Evolutionary conservation across 2,797 vertebrate genomes (phyloP).

Genomic region (Sparidentex hasta): DNA sequence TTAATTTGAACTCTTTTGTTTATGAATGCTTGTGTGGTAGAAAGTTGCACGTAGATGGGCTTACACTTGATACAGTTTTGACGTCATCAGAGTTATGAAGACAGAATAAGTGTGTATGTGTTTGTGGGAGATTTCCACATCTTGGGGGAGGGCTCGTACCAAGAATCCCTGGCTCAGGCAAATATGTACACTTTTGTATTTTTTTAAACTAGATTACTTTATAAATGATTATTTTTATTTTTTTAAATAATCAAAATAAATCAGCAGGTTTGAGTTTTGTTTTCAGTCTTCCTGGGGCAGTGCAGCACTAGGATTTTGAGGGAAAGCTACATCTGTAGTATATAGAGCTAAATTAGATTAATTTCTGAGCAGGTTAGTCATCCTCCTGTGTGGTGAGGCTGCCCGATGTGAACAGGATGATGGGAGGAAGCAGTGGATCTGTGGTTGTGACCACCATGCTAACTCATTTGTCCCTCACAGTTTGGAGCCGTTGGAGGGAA

Average conservation of each 20-base stretch:
- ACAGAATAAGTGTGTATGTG: constrained; percentile 35
- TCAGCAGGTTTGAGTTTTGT: constrained; percentile 18
- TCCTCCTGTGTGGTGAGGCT: constrained; percentile 61
- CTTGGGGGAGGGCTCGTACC: constrained; percentile 28
- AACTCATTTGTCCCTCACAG: constrained; percentile 71
- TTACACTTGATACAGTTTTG: constrained; percentile 33
- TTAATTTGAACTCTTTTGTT: background rate
- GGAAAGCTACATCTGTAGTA: constrained; percentile 54
- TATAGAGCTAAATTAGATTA: constrained; percentile 46
- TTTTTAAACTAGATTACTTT: background rate
- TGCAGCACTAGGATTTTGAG: constrained; percentile 16
- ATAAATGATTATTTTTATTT: background rate
- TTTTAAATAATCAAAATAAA: background rate
- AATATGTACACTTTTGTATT: background rate
- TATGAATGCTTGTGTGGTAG: background rate
- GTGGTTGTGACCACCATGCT: constrained; percentile 71
- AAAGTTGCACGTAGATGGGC: constrained; percentile 24
- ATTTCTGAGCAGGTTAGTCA: constrained; percentile 50
- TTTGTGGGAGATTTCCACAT: constrained; percentile 21
- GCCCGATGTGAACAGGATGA: constrained; percentile 64
- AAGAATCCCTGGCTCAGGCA: constrained; percentile 32
- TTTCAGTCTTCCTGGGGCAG: constrained; percentile 4
- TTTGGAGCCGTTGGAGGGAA: constrained; percentile 57
- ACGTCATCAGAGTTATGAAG: constrained; percentile 47
- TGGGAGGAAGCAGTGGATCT: constrained; percentile 62